Evolutionary conservation across 30 jellyfish, hydroid and myxozoan genomes (phyloP), one percentile per base, ranked within the genome.

Genomic region (Sanderia malayensis): DNA sequence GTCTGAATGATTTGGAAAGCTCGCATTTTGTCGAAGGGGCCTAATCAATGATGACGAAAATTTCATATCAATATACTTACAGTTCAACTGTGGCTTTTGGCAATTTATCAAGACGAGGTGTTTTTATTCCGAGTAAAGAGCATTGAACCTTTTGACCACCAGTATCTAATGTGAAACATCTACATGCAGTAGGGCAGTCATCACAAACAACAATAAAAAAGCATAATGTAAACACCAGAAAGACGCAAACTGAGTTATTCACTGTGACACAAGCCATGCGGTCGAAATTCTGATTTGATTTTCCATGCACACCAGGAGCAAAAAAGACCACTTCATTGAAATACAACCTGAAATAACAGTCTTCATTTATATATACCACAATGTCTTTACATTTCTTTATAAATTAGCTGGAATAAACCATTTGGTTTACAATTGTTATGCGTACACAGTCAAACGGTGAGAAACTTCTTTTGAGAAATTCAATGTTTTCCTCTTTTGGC

Each of bases 41-140:
- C n/a, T n/a, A n/a, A n/a, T n/a, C n/a, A n/a, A n/a, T n/a, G n/a
- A n/a, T n/a, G n/a, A n/a, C n/a, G n/a, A n/a, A n/a, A n/a, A n/a
- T n/a, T n/a, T n/a, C n/a, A n/a, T n/a, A n/a, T n/a, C n/a, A 67
- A 61, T 72, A 49, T 33, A 79, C 92, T 66, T 41, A 80, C 92
- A 80, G 30, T 80, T 80, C 92, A n/a, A 80, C 77, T 26, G 92
- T 58, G 33, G 59, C 22, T 60, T 8, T 57, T 20, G 92, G 92
- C 17, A 80, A 58, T 37, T 45, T 34, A 28, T 80, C 59, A 37
- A 80, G 17, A 1, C 83, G 92, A 4, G 68, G 44, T 21, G 8
- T 66, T 31, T 70, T 41, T n/a, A 80, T 80, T 28, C 81, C 84
- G 30, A 66, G 67, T 59, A 84, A 80, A 21, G 81, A 34, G 67